Base-by-base conservation (phyloP, 2,797 vertebrate species). In the Bovichtus diacanthus region DNA sequence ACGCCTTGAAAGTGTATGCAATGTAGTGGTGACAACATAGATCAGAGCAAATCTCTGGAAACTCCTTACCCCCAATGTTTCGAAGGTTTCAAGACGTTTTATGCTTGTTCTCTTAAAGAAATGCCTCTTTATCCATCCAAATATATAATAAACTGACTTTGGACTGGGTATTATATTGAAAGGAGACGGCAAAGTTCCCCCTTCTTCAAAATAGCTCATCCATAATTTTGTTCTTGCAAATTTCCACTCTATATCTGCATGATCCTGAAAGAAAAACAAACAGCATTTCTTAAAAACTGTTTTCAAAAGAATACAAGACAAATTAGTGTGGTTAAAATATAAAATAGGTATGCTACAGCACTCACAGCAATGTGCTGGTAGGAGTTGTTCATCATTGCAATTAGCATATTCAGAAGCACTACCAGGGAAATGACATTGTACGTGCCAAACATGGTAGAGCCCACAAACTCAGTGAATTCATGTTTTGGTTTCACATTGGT, bases 151-250 rank as follows among this genome's bases (percentile, higher is more conserved):
- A 43, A 96, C 72, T 6, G 98, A 97, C 83, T 99, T 99, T 60
- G 98, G 98, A 78, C 97, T 99, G 16, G 97, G 97, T 79, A 99
- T 96, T 74, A 99, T 98, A 84, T 99, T 99, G 87, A 99, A 99
- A 21, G 98, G 98, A 50, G 98, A 96, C 4, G 98, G 97, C 51
- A 99, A 91, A 67, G 98, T 99, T 34, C 96, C 97, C 27, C 98
- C 98, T 96, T 99, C 98, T 93, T 99, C 98, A 89, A 99, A 99
- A 83, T 99, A 99, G 90, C 98, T 99, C 97, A 99, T 99, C 98
- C 98, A 99, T 75, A 99, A 94, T 90, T 99, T 99, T 64, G 98
- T 99, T 88, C 98, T 95, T 78, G 98, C 98, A 94, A 99, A 99
- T 91, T 99, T 99, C 98, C 98, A 99, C 84, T 99, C 98, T 70